Percentiles rank a stretch among this genome's conserved stretches.
phyloP scores from a whole-genome alignment of 2,113 vertebrate genomes.

The Lagopus leucura region DNA sequence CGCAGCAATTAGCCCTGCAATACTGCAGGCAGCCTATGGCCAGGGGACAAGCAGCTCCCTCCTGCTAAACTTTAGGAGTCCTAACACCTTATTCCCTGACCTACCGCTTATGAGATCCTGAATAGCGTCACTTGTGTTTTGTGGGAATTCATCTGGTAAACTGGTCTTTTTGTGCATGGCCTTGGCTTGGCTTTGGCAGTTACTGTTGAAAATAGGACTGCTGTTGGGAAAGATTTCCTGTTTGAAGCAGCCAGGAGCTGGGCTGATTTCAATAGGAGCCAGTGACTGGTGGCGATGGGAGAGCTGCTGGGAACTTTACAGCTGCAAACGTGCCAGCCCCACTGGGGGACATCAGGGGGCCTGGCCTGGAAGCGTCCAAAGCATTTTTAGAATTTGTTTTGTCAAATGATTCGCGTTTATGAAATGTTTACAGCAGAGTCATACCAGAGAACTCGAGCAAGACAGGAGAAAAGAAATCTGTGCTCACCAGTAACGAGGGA shows the following conservation, averaged over 20 bases:
- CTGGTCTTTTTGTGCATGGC: slow-evolving; percentile 44
- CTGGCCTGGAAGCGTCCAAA: rapidly evolving
- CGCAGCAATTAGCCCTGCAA: slow-evolving; percentile 76
- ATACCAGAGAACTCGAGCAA: neutral
- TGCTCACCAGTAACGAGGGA: neutral
- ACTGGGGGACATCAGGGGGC: neutral
- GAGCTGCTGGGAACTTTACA: neutral
- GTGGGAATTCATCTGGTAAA: slow-evolving; percentile 58
- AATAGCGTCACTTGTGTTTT: slow-evolving; percentile 60
- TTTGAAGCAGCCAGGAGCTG: slow-evolving; percentile 12
- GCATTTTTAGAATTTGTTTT: neutral
- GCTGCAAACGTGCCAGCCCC: neutral
- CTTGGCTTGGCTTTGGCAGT: slow-evolving; percentile 25
- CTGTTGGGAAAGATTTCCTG: slow-evolving; percentile 48
- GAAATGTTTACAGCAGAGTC: neutral
- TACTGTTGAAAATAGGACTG: slow-evolving; percentile 3
- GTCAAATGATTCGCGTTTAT: rapidly evolving
- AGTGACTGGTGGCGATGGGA: neutral
- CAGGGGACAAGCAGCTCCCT: slow-evolving; percentile 58
- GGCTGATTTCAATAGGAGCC: slow-evolving; percentile 16
- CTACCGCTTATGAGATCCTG: slow-evolving; percentile 56
- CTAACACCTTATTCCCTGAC: slow-evolving; percentile 64
- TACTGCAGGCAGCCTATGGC: slow-evolving; percentile 53
- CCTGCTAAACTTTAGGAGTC: slow-evolving; percentile 58
- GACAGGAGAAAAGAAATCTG: neutral